Evolutionary conservation across 2,113 vertebrate genomes (phyloP), one percentile per base, ranked within the genome.

Genomic region (Cnemophilus loriae): DNA sequence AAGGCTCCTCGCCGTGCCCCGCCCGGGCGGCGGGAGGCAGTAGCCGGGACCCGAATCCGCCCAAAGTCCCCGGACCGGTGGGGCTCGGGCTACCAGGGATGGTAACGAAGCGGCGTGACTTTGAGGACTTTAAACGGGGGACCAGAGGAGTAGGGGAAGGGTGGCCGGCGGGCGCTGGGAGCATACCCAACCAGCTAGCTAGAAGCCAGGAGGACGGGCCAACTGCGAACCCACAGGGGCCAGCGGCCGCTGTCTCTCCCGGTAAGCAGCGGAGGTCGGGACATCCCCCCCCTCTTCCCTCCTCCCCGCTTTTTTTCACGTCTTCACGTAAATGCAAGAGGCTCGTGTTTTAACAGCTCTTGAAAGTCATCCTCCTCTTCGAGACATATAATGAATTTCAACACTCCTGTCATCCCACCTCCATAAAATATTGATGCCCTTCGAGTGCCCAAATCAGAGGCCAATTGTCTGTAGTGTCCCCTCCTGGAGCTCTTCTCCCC

Each of bases 31-130:
- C 5, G 9, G 22, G 13, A 64, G 26, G 18, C 41, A 64, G 65
- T 41, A 41, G 7, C 17, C 10, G 41, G 16, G 19, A 32, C 8
- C 20, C 11, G 5, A 24, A 9, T 16, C 39, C 3, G 8, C 32
- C n/a, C 50, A 4, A 70, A 52, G 32, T 2, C 27, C 13, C 37
- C 11, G 7, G 8, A 7, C 64, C 37, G 11, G n/a, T 6, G 16
- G 42, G 21, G 7, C 9, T 74, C 4, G 18, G n/a, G 33, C 13
- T 53, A 4, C n/a, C 11, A 2, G 16, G 20, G 2, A 0, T 7
- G 47, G 10, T 32, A n/a, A 44, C 3, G 11, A 16, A 59, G 44
- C 9, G 11, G 22, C 8, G 16, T 49, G 63, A 53, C 15, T 80
- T 8, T 7, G 13, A 11, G 13, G 16, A 10, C 52, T 67, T 49